Conservation (phyloP, 2,797 vertebrate genomes). For the Morus bassanus region DNA sequence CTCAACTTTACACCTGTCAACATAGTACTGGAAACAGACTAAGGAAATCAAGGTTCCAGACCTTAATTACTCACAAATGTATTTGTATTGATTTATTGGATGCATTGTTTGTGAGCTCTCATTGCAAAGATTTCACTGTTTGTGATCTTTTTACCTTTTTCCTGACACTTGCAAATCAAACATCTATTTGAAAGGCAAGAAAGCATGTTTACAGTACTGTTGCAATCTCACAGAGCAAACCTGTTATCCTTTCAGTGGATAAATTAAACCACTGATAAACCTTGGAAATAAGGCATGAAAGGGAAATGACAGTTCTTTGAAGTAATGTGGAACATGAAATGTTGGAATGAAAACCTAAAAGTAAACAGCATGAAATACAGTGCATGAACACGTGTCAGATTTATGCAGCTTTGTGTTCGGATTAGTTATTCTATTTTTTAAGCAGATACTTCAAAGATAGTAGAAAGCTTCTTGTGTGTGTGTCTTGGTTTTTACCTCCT, state of each 20-base stretch:
- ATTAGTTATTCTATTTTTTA: neutral
- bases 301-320: neutral
- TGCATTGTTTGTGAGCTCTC: neutral
- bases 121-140: neutral
- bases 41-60: neutral
- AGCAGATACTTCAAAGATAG: neutral
- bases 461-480: neutral
- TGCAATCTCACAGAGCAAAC: neutral
- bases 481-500: neutral
- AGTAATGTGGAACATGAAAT: neutral
- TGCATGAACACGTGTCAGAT: neutral
- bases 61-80: slow-evolving; percentile 11
- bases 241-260: neutral
- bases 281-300: neutral
- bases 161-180: slow-evolving; percentile 10
- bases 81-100: slow-evolving; percentile 30
- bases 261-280: neutral
- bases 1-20: neutral
- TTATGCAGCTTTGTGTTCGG: neutral
- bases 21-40: neutral
- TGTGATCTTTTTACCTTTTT: neutral
- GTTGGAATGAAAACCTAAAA: neutral
- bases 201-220: neutral
- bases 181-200: neutral
- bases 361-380: neutral